These are phyloP conservation scores for Tenthredo mesomela DNA, from an alignment of 2,888 invertebrate genomes.

Conservation along the genomic window DNA sequence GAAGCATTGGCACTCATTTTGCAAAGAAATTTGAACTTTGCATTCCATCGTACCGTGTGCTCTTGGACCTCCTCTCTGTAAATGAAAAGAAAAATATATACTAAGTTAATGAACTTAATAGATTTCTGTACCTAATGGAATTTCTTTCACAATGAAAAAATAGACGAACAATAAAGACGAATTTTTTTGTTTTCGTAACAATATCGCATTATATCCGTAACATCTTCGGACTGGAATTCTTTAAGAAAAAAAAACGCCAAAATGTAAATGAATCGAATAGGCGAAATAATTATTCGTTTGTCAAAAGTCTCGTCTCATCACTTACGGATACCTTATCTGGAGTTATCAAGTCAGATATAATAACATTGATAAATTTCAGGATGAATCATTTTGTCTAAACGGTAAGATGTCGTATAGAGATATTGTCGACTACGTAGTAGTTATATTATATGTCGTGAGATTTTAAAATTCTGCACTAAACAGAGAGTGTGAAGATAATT, in stretches of 20 bases:
- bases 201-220: neutral
- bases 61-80: constrained; percentile 95
- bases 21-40: constrained; percentile 94
- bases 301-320: neutral
- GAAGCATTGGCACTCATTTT: constrained; percentile 98
- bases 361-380: neutral
- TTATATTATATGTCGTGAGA: neutral
- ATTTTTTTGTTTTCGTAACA: neutral
- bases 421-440: neutral
- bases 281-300: neutral
- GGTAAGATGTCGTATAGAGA: neutral
- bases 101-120: neutral
- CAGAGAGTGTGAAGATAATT: neutral
- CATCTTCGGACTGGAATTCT: neutral
- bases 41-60: constrained; percentile 96
- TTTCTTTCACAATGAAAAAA: neutral
- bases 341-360: neutral
- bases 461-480: neutral
- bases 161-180: neutral
- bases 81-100: constrained; percentile 67
- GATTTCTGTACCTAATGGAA: neutral
- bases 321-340: constrained; percentile 9
- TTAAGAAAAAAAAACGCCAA: neutral
- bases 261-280: neutral
- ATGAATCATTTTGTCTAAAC: constrained; percentile 19